Conservation (phyloP, 2,113 vertebrate genomes). For the Centropus bengalensis region DNA sequence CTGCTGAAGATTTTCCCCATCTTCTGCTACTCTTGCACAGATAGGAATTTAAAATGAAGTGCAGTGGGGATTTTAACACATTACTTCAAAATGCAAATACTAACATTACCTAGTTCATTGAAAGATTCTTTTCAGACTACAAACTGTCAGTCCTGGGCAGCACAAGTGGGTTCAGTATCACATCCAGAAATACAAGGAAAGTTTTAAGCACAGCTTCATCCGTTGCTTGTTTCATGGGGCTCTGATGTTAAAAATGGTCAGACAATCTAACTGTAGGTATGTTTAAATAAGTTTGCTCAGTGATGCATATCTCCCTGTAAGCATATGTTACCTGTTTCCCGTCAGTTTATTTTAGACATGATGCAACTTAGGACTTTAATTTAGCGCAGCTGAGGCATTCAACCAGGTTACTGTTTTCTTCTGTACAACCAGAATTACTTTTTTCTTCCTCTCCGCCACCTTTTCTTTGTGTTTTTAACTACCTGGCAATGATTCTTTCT, state of each 20-base stretch:
- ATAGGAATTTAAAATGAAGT: not conserved
- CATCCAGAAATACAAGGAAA: not conserved
- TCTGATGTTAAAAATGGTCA: not conserved
- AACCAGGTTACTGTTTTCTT: not conserved
- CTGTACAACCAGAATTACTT: not conserved
- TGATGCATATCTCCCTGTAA: not conserved
- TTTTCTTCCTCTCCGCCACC: not conserved
- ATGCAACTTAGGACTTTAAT: not conserved
- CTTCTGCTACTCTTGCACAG: not conserved
- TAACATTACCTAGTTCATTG: not conserved
- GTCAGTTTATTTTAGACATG: not conserved
- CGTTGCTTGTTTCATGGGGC: not conserved
- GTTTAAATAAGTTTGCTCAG: not conserved
- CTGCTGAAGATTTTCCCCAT: not conserved
- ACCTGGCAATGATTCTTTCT: not conserved
- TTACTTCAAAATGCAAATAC: not conserved
- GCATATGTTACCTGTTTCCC: not conserved
- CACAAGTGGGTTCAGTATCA: not conserved
- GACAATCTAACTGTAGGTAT: not conserved
- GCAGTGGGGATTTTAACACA: not conserved
- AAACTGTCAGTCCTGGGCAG: not conserved
- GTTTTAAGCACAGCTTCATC: not conserved
- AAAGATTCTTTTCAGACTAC: not conserved
- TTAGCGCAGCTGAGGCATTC: not conserved
- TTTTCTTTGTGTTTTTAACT: not conserved